Evolutionary conservation across 2,888 invertebrate genomes (phyloP).

Genomic region (Mamestra brassicae): DNA sequence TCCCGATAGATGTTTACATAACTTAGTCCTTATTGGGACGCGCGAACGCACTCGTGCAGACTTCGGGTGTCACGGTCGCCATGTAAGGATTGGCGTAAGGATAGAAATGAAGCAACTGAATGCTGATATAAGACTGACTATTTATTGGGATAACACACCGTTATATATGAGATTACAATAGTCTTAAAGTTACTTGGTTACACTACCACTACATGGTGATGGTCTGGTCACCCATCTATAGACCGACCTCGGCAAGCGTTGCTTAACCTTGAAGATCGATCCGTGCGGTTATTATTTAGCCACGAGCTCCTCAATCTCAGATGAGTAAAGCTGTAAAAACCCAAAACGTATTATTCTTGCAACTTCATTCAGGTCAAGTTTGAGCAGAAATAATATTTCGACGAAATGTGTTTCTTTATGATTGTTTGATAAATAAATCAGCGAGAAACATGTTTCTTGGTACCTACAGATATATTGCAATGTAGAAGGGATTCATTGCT

Average conservation of each 20-base stretch:
- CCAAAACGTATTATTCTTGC: slow-evolving; percentile 9
- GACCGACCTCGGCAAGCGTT: neutral
- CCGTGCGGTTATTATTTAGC: neutral
- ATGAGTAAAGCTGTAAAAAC: neutral
- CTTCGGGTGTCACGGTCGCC: no score
- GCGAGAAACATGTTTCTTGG: neutral
- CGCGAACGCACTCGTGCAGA: no score
- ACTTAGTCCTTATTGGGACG: no score
- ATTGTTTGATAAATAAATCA: neutral
- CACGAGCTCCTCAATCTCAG: neutral
- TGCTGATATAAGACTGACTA: no score
- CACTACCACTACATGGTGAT: no score
- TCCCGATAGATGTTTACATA: no score
- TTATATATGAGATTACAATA: no score
- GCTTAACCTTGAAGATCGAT: neutral
- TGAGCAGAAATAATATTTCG: slow-evolving; percentile 9
- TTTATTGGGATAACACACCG: no score
- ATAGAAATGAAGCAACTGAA: no score
- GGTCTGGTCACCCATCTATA: neutral
- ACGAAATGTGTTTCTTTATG: slow-evolving; percentile 14
- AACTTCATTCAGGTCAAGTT: slow-evolving; percentile 35
- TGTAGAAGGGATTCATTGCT: no score
- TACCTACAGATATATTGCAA: neutral
- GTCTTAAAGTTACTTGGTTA: no score
- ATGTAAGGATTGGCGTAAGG: no score